phyloP scores from a whole-genome alignment of 2,113 vertebrate species.

The Prinia subflava region DNA sequence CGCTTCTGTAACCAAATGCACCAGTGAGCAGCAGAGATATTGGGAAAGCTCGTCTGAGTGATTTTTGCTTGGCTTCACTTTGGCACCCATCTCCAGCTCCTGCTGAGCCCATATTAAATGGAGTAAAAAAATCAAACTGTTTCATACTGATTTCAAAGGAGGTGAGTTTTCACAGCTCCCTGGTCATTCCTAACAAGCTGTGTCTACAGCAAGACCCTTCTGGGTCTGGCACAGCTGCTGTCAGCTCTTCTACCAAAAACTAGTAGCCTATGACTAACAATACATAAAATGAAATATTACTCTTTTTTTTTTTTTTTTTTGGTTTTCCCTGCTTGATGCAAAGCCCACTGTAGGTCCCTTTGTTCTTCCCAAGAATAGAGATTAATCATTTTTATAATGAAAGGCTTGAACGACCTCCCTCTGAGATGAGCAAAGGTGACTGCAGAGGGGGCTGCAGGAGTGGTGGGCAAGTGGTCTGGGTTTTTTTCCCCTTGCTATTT shows the following conservation, averaged over 20 bases:
- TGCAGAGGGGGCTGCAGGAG: not conserved
- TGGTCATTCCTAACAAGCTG: not conserved
- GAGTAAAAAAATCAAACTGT: conserved; percentile 8
- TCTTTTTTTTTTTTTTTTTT: not conserved
- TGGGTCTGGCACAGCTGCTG: not conserved
- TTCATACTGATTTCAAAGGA: not conserved
- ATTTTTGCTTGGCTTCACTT: conserved; percentile 7
- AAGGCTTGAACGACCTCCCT: not conserved
- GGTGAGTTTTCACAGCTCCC: not conserved
- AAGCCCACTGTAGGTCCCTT: not conserved
- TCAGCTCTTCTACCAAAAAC: not conserved
- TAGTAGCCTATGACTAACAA: not conserved
- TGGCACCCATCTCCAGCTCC: conserved; percentile 8
- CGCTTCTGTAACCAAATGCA: not conserved
- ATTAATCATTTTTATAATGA: not conserved
- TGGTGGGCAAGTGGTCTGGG: not conserved
- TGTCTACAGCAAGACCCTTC: not conserved
- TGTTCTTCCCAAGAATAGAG: not conserved
- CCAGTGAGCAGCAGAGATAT: not conserved
- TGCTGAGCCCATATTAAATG: not conserved
- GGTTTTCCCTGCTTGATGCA: not conserved
- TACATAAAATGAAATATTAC: not conserved
- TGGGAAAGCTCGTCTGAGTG: not conserved
- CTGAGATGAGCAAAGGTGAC: not conserved
- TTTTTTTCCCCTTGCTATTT: not conserved